phyloP scores from a whole-genome alignment of 2,888 invertebrate genomes.

The Eulithis testata region DNA sequence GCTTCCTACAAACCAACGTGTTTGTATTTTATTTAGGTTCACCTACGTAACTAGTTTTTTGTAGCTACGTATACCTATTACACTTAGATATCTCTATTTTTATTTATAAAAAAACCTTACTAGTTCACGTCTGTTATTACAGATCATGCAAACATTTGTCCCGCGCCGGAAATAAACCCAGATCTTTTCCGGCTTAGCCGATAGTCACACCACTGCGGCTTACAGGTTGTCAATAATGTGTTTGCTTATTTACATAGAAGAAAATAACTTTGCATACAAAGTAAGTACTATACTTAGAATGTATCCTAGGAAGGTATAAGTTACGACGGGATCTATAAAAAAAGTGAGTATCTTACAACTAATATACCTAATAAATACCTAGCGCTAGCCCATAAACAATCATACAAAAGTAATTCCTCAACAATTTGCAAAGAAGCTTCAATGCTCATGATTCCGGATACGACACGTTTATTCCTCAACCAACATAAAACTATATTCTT shows the following conservation, averaged over 20 bases:
- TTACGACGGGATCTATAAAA: not conserved
- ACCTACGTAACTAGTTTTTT: not conserved
- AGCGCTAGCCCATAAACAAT: constrained; percentile 12
- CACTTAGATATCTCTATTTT: too few species aligned
- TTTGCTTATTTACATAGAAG: not conserved
- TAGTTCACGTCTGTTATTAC: too few species aligned
- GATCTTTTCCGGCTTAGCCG: not conserved
- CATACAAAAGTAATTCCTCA: constrained; percentile 18
- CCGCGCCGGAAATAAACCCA: not conserved
- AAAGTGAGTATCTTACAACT: too few species aligned
- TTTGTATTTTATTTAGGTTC: not conserved
- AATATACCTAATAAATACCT: not conserved
- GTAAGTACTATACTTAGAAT: not conserved
- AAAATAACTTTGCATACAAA: not conserved
- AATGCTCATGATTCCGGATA: constrained; percentile 21
- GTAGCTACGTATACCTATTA: too few species aligned
- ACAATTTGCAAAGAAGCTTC: constrained; percentile 19
- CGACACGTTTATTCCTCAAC: constrained; percentile 27
- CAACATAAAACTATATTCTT: constrained; percentile 35
- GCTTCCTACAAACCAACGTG: not conserved
- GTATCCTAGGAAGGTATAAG: not conserved
- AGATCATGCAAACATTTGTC: not conserved
- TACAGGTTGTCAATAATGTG: not conserved
- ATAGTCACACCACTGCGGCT: not conserved
- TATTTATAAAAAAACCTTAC: too few species aligned